phyloP scores from a whole-genome alignment of 2,797 vertebrate species.

The Coilia nasus region DNA sequence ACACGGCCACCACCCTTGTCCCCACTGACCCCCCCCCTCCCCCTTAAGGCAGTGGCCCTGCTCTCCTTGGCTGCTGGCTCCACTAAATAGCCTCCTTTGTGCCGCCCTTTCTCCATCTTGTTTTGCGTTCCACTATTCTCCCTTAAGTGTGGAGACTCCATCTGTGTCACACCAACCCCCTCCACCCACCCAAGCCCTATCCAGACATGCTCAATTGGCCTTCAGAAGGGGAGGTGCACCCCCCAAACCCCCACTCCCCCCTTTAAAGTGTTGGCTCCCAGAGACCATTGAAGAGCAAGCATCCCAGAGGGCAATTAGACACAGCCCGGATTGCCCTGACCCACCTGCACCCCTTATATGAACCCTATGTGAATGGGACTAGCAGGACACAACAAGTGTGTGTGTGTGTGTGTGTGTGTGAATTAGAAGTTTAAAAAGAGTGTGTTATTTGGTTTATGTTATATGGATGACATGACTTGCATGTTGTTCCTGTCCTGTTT shows the following conservation, averaged over 20 bases:
- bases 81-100: conserved; percentile 54
- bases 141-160: conserved; percentile 58
- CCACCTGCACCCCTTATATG: conserved; percentile 62
- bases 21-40: conserved; percentile 34
- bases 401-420: not conserved
- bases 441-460: conserved; percentile 13
- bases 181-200: not conserved
- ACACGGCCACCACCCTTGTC: too few species aligned
- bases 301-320: conserved; percentile 83
- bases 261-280: conserved; percentile 39
- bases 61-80: not conserved
- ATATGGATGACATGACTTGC: not conserved
- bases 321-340: conserved; percentile 79
- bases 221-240: not conserved
- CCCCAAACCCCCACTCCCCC: too few species aligned
- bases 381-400: conserved; percentile 4
- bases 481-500: conserved; percentile 38
- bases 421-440: not conserved
- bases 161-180: conserved; percentile 47
- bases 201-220: conserved; percentile 10
- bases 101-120: conserved; percentile 54
- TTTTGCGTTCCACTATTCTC: conserved; percentile 48
- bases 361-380: conserved; percentile 56
- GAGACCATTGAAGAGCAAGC: conserved; percentile 69
- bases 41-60: not conserved